Conservation (phyloP, 2,888 invertebrate species). For the Mechanitis messenoides region DNA sequence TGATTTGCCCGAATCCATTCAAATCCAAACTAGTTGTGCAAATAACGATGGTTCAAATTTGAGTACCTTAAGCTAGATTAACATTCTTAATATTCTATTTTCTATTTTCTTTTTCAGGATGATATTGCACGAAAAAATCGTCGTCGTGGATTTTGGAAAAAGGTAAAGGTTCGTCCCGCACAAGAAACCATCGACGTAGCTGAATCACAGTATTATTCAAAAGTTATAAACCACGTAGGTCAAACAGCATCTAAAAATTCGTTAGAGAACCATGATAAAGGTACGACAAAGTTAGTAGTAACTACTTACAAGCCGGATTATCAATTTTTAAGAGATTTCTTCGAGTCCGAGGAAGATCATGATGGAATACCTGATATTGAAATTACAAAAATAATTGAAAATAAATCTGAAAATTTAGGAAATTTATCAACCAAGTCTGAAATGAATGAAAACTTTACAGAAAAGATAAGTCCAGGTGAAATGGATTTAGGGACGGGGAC, state of each 20-base stretch:
- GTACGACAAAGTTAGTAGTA: slow-evolving; percentile 45
- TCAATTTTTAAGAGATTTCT: slow-evolving; percentile 53
- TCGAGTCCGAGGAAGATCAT: slow-evolving; percentile 41
- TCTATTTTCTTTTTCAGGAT: slow-evolving; percentile 44
- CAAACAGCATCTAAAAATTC: slow-evolving; percentile 43
- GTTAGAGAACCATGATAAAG: slow-evolving; percentile 44
- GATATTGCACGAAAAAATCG: slow-evolving; percentile 48
- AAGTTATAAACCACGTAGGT: slow-evolving; percentile 75
- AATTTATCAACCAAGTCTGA: slow-evolving; percentile 28
- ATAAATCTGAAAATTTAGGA: slow-evolving; percentile 27
- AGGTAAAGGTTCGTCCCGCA: slow-evolving; percentile 79
- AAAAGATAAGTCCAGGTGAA: slow-evolving; percentile 48
- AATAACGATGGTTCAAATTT: too few relatives aligned
- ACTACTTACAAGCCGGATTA: slow-evolving; percentile 64
- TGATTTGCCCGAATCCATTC: too few relatives aligned
- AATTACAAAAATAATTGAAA: slow-evolving; percentile 47
- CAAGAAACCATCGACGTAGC: slow-evolving; percentile 85
- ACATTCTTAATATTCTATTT: slow-evolving; percentile 14
- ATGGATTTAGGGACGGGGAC: slow-evolving; percentile 62
- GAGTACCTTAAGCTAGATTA: not conserved
- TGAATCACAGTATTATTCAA: slow-evolving; percentile 82
- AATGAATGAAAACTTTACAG: slow-evolving; percentile 28
- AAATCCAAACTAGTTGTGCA: too few relatives aligned
- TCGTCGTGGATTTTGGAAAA: slow-evolving; percentile 85
- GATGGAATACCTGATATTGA: slow-evolving; percentile 45